Evolutionary conservation across 2,113 vertebrate genomes (phyloP), one percentile per base, ranked within the genome.

Genomic region (Seriola aureovittata): DNA sequence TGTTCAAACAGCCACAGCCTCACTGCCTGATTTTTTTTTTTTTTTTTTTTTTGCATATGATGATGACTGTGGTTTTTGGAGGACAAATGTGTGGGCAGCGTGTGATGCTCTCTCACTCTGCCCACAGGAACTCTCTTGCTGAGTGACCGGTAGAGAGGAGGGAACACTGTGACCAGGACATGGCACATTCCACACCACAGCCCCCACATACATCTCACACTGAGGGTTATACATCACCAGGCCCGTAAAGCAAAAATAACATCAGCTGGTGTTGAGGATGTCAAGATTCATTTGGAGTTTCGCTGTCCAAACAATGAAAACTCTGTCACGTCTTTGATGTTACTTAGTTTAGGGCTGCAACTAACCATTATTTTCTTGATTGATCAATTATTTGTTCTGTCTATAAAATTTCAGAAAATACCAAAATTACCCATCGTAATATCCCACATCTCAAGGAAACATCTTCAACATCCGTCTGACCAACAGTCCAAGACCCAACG

Each of bases 71-170:
- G 52, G 84, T 65, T 90, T 89, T 88, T 71, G 71, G 88, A 93
- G 91, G 90, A 94, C 93, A 90, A 91, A 77, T 29, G 89, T 71
- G 93, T 94, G 92, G 93, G 93, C 81, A 60, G 91, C 84, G 93
- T 90, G 93, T 88, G 93, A 94, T 89, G 91, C 90, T 91, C 84
- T 93, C 87, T 92, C 92, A 93, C 89, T 88, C 93, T 77, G 87
- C 92, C 92, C 89, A 94, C 93, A 90, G 87, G 83, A 92, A 91
- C 89, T 93, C 89, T 94, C 90, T 90, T 85, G 86, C 91, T 89
- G 90, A 93, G 92, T 92, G 93, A 92, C 90, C 91, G 70, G 86
- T 88, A 88, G 83, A 92, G 83, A 91, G 84, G 84, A 92, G 88
- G 74, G 90, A 94, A 92, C 88, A 89, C 87, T 93, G 90, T 85